Evolutionary conservation across 2,888 invertebrate genomes (phyloP), one percentile per base, ranked within the genome.

Genomic region (Drosophila anomalata): DNA sequence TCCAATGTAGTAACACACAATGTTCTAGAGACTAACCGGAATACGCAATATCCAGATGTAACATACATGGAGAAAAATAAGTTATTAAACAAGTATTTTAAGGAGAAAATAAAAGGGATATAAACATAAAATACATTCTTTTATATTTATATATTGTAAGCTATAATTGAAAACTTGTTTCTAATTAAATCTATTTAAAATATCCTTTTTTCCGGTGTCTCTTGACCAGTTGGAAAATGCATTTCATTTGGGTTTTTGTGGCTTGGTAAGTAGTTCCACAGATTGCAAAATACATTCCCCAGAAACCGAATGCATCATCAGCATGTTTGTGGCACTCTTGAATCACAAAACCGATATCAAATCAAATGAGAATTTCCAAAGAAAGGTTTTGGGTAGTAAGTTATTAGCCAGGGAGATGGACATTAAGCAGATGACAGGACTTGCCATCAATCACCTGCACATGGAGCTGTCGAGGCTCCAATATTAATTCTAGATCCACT

Each of bases 221-320:
- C 9, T 2, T 46, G 6, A 22, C 22, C 17, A 52, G 47, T 17
- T 24, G 11, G 8, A 4, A 24, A 29, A 61, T 48, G 29, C 63
- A 39, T 63, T 65, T 46, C 63, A 14, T 26, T 60, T 14, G 7
- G 60, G 41, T 4, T 31, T 62, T 62, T 61, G 47, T 46, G 67
- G 46, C 14, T 24, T 1, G 46, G 46, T 47, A 46, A 46, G 67
- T 46, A 39, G 22, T 17, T 54, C 12, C 31, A n/a, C 29, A 53
- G 29, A 39, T 46, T 63, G 67, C 63, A 22, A 29, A 66, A 53
- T 63, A 46, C 66, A 24, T 17, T 20, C 4, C 51, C 29, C 36
- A n/a, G 36, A 67, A 29, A 20, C 29, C 46, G 31, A 67, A 67
- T 66, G 66, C 66, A 66, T 53, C 44, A 66, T 63, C 63, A 53